Evolutionary conservation across 2,797 vertebrate genomes (phyloP), one percentile per base, ranked within the genome.

Genomic region (Delichon dasypus): DNA sequence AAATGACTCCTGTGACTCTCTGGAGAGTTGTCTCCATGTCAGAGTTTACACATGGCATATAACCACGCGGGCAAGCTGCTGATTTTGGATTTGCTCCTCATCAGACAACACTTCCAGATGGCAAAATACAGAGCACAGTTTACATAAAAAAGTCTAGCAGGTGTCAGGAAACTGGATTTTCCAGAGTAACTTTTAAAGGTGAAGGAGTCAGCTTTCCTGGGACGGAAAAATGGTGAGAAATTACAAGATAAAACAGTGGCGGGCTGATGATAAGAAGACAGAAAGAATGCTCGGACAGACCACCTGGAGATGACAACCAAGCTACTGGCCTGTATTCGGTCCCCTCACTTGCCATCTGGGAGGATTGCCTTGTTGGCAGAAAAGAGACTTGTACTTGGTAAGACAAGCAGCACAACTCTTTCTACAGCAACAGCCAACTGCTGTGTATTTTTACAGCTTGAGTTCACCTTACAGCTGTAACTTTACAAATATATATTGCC

Each of bases 51-150:
- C 38, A 16, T 12, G 23, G 42, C 50, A 66, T 90, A 80, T 68
- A 94, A 90, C 94, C 73, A 94, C 75, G 74, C 2, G 5, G 42
- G 45, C 77, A 96, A 90, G 83, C 85, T 90, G 91, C 65, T 84
- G 85, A 64, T 93, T 90, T 94, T 93, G 89, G 89, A 90, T 76
- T 81, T 94, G 85, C 82, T 91, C 62, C 66, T 77, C 58, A 78
- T 88, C 85, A 94, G 79, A 93, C 79, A 93, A 76, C 74, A 73
- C 34, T 79, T 81, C 61, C 95, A 96, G 93, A 94, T 85, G 90
- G 88, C 77, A 94, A 94, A 91, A 93, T 30, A 71, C 17, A 82
- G 85, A 90, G 67, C 64, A 89, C 26, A 76, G 42, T 90, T 94
- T 88, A 85, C 74, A 94, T 74, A 91, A 92, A 93, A 57, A 92